Conservation (phyloP, 1,140 invertebrate species). For the Bombus ignitus region DNA sequence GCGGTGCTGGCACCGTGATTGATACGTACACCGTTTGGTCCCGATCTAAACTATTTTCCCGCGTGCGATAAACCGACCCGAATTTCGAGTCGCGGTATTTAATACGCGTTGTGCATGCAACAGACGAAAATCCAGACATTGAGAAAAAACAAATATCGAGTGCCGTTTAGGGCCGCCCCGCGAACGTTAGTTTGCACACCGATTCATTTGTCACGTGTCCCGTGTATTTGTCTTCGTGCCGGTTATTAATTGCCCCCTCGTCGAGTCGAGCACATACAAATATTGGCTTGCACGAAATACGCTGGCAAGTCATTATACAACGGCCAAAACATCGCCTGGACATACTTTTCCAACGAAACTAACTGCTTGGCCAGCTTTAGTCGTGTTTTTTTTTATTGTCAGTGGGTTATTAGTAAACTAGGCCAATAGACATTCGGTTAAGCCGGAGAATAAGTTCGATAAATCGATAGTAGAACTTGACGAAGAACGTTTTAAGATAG, state of each 20-base stretch:
- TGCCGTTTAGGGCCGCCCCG: neutral
- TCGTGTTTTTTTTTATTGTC: neutral
- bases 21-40: constrained; percentile 10
- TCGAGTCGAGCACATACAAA: constrained; percentile 27
- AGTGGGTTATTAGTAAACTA: neutral
- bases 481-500: neutral
- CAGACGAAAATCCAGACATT: neutral
- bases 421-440: neutral
- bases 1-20: constrained; percentile 7
- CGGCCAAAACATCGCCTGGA: neutral
- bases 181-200: neutral
- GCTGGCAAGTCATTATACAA: constrained; percentile 23
- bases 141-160: constrained; percentile 28
- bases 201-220: constrained; percentile 43
- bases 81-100: neutral
- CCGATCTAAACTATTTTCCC: constrained; percentile 30
- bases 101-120: neutral
- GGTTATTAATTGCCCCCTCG: constrained; percentile 39
- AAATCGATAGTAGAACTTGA: neutral
- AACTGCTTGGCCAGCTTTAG: neutral
- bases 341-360: neutral
- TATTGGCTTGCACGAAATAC: constrained; percentile 42
- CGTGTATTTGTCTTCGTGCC: constrained; percentile 36
- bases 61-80: neutral
- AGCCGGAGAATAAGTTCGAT: neutral